These are phyloP conservation scores for Butastur rufipennis DNA, from an alignment of 2,113 vertebrate genomes.

Conservation along the genomic window DNA sequence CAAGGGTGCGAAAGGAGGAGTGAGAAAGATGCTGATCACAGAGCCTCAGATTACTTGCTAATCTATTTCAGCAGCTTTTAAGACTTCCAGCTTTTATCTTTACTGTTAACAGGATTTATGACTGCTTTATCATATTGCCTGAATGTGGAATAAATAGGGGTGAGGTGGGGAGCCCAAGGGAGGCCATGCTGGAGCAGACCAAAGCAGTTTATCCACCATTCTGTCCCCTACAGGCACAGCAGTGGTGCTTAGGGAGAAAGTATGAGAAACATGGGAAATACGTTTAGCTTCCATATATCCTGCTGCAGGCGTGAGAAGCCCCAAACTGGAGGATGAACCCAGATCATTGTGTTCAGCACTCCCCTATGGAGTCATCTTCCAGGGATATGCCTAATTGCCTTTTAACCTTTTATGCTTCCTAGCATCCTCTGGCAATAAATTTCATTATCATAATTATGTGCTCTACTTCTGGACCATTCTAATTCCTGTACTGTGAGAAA, in stretches of 20 bases:
- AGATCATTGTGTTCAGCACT: neutral
- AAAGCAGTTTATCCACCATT: neutral
- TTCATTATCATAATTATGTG: neutral
- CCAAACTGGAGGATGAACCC: neutral
- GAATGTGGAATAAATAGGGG: neutral
- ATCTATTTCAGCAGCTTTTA: neutral
- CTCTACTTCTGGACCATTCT: neutral
- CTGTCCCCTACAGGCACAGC: neutral
- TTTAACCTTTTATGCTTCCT: neutral
- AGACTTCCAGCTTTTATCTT: neutral
- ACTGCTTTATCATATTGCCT: neutral
- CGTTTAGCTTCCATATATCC: neutral
- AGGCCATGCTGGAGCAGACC: neutral
- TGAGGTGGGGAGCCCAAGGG: neutral
- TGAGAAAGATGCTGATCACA: neutral
- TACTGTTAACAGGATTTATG: neutral
- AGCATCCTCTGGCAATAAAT: neutral
- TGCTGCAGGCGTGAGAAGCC: neutral
- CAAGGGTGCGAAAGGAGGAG: neutral
- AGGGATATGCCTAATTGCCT: neutral
- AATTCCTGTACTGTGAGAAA: neutral
- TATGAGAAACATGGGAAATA: neutral
- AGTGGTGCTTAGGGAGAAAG: neutral
- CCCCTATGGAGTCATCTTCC: neutral
- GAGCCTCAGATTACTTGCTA: neutral